Evolutionary conservation across 2,888 invertebrate species (phyloP).

Genomic region (Plagodis dolabraria): DNA sequence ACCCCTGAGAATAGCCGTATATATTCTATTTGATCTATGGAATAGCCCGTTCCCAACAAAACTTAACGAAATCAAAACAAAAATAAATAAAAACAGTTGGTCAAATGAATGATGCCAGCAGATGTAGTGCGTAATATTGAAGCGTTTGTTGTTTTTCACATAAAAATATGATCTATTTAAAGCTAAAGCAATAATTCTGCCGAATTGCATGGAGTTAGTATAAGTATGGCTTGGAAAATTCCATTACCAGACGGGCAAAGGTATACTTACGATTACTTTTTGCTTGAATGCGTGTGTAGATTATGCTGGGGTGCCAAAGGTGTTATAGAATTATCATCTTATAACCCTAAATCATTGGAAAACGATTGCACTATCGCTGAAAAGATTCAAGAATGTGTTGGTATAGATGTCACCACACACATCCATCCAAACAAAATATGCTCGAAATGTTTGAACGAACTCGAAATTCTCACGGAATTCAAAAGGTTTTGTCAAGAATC

Average conservation of each 20-base stretch:
- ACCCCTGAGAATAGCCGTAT: no score
- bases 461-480: constrained; percentile 62
- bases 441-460: constrained; percentile 52
- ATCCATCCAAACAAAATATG: constrained; percentile 59
- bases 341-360: constrained; percentile 31
- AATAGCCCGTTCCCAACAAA: no score
- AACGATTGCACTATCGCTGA: constrained; percentile 42
- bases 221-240: constrained; percentile 43
- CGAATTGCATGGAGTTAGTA: not conserved
- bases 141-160: no score
- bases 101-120: no score
- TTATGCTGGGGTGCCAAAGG: constrained; percentile 66
- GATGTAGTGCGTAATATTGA: no score
- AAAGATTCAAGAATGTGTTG: constrained; percentile 60
- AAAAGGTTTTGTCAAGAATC: constrained; percentile 59
- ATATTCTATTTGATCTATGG: no score
- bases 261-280: constrained; percentile 65
- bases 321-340: constrained; percentile 42
- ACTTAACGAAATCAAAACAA: no score
- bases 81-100: no score
- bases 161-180: no score
- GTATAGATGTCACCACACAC: constrained; percentile 51
- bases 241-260: constrained; percentile 42
- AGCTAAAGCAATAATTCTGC: no score
- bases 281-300: constrained; percentile 61